phyloP scores from a whole-genome alignment of 1,140 invertebrate genomes.

The Triops longicaudatus region DNA sequence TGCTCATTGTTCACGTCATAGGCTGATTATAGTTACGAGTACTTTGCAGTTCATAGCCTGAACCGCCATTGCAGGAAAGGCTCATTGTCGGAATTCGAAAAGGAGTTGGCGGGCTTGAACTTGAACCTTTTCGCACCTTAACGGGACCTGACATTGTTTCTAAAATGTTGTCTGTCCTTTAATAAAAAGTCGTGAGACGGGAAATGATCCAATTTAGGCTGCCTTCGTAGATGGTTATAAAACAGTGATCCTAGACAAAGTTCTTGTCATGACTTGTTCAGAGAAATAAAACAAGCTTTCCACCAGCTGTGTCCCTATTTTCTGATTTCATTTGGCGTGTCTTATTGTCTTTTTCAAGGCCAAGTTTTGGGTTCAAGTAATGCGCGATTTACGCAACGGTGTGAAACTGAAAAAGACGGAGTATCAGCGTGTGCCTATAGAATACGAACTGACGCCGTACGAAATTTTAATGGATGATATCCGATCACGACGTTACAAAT shows the following conservation, averaged over 20 bases:
- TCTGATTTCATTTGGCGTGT: background rate
- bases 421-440: conserved; percentile 52
- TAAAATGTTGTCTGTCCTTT: background rate
- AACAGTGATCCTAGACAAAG: background rate
- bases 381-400: conserved; percentile 69
- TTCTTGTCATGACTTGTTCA: background rate
- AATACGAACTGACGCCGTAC: conserved; percentile 93
- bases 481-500: conserved; percentile 70
- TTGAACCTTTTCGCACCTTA: conserved; percentile 8
- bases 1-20: background rate
- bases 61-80: background rate
- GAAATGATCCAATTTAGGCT: background rate
- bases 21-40: too few species aligned
- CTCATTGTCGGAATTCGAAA: background rate
- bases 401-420: conserved; percentile 85
- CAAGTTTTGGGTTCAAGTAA: conserved; percentile 93
- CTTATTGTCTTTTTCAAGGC: conserved; percentile 53
- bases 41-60: too few species aligned
- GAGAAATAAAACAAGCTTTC: too few species aligned
- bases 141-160: background rate
- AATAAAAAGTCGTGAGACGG: background rate
- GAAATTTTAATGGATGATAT: conserved; percentile 97
- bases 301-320: background rate
- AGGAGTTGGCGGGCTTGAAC: conserved; percentile 2
- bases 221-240: background rate